Evolutionary conservation across 2,797 vertebrate species (phyloP).

Genomic region (Danio choprae): DNA sequence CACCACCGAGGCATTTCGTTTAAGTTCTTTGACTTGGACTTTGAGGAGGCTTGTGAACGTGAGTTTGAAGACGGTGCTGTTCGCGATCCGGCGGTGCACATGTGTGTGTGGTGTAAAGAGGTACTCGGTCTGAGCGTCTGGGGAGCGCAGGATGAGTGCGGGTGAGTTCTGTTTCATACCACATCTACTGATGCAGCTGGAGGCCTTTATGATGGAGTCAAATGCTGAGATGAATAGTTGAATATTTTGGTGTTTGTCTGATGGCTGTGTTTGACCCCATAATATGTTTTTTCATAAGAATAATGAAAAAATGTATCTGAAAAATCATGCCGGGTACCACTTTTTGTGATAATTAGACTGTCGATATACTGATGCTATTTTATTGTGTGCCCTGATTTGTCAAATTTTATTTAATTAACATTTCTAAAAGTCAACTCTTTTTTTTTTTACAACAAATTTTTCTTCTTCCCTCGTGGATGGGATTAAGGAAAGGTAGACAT

Average conservation of each 20-base stretch:
- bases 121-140: conserved; percentile 13
- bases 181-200: conserved; percentile 3
- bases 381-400: not conserved
- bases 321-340: too few relatives aligned
- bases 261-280: not conserved
- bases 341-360: not conserved
- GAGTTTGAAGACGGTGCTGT: conserved; percentile 19
- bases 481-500: not conserved
- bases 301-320: not conserved
- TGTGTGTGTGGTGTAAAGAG: conserved; percentile 19
- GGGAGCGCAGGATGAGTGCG: conserved; percentile 27
- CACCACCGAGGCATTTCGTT: not conserved
- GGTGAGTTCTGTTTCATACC: conserved; percentile 42
- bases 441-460: not conserved
- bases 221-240: conserved; percentile 8
- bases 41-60: conserved; percentile 27
- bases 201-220: not conserved
- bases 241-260: not conserved
- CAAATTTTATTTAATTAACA: not conserved
- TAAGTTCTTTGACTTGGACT: conserved; percentile 23
- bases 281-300: not conserved
- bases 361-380: not conserved
- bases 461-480: not conserved
- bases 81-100: not conserved
- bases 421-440: not conserved